Percentiles rank a stretch among this genome's conserved stretches.
phyloP scores from a whole-genome alignment of 2,888 invertebrate species.

The Drosophila quinaria region DNA sequence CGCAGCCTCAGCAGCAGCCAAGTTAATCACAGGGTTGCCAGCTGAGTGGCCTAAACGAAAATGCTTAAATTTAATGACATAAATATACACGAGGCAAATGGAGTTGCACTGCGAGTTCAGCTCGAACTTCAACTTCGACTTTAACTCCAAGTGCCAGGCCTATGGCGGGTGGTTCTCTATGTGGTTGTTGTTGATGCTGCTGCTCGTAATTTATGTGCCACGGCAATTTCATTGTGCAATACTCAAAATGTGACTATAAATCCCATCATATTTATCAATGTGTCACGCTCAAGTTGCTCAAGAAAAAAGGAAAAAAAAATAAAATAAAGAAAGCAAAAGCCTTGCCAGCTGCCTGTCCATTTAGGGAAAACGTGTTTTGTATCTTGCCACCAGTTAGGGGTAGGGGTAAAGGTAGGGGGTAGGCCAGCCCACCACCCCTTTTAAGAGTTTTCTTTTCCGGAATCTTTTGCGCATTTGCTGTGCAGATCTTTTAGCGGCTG shows the following conservation, averaged over 20 bases:
- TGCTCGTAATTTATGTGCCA: conserved; percentile 45
- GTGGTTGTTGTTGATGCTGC: conserved; percentile 6
- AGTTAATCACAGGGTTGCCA: conserved; percentile 82
- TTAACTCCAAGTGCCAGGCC: conserved; percentile 13
- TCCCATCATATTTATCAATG: conserved; percentile 68
- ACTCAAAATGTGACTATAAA: conserved; percentile 51
- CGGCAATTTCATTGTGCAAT: conserved; percentile 50
- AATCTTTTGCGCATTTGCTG: conserved; percentile 60
- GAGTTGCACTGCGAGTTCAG: conserved; percentile 39
- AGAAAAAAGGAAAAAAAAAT: neutral
- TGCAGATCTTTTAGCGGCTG: conserved; percentile 23
- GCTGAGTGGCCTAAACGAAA: conserved; percentile 84
- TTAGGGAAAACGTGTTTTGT: conserved; percentile 70
- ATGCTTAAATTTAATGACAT: conserved; percentile 85
- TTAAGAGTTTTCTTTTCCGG: conserved; percentile 39
- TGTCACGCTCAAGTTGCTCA: conserved; percentile 51
- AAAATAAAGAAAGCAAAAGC: neutral
- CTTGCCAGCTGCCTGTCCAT: conserved; percentile 66
- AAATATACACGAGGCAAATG: conserved; percentile 75
- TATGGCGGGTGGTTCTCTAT: conserved; percentile 61
- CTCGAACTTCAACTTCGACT: conserved; percentile 16
- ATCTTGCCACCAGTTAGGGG: conserved; percentile 34
- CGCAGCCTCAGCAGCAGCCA: conserved; percentile 61
- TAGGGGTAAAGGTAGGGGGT: conserved; percentile 13
- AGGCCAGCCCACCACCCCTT: conserved; percentile 60